Percentiles rank a stretch among this genome's conserved stretches.
These are phyloP conservation scores for Taeniopygia guttata DNA, from an alignment of 2,797 vertebrate species.

Conservation along the genomic window DNA sequence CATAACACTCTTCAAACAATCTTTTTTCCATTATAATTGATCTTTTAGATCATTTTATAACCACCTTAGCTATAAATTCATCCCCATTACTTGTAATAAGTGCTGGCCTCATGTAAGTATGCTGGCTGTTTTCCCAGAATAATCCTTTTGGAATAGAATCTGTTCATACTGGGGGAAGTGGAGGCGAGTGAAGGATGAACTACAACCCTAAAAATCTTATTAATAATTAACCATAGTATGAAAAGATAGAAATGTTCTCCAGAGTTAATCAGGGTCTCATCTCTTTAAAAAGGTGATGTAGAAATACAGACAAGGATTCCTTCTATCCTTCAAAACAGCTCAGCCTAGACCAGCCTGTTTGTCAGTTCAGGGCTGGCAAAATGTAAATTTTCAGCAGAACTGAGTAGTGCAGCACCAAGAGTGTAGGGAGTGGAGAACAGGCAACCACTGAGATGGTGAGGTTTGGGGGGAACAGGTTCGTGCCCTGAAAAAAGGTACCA, in stretches of 20 bases:
- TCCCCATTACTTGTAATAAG: constrained; percentile 50
- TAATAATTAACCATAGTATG: neutral
- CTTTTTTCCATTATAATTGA: constrained; percentile 49
- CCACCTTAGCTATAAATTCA: constrained; percentile 35
- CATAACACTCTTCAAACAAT: neutral
- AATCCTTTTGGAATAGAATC: constrained; percentile 40
- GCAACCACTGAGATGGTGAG: accelerated
- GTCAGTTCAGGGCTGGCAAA: neutral
- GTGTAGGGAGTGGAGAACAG: neutral
- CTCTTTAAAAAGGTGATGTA: neutral
- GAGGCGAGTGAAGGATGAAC: neutral
- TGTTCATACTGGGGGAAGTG: neutral
- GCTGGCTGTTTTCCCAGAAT: constrained; percentile 55
- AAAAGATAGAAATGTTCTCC: neutral
- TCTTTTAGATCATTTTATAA: constrained; percentile 46
- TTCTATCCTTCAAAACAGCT: neutral
- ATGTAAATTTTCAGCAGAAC: neutral
- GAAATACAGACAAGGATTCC: neutral
- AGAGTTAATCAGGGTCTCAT: neutral
- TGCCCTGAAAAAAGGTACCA: neutral
- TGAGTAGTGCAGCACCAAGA: neutral
- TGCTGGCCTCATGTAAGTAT: constrained; percentile 16
- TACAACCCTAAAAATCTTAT: constrained; percentile 2
- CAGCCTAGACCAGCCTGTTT: neutral
- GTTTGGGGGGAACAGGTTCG: neutral